Evolutionary conservation across 2,797 vertebrate genomes (phyloP).

Genomic region (Brachyrhaphis roseni): DNA sequence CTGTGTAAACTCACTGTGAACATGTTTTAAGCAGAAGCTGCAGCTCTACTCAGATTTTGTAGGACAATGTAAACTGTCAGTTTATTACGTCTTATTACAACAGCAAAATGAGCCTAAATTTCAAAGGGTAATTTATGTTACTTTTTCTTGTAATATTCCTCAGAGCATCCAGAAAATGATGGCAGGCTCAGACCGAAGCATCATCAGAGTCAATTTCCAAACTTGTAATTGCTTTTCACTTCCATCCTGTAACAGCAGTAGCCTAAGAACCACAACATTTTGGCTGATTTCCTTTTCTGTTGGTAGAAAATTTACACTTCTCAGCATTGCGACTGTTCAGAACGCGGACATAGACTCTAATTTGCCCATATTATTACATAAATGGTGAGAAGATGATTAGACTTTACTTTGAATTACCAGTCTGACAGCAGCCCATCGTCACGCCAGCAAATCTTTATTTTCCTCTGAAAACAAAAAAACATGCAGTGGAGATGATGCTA

Average conservation of each 20-base stretch:
- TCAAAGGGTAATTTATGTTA: neutral
- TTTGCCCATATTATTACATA: neutral
- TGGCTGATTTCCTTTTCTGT: constrained; percentile 24
- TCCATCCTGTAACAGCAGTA: constrained; percentile 13
- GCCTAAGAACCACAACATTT: constrained; percentile 19
- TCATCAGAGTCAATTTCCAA: constrained; percentile 29
- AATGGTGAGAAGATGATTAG: neutral
- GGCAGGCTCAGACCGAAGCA: constrained; percentile 17
- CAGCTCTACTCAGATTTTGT: neutral
- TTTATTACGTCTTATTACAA: neutral
- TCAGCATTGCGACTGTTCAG: neutral
- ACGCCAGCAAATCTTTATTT: neutral
- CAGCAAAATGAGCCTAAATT: neutral
- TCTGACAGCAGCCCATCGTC: neutral
- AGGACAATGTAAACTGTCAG: neutral
- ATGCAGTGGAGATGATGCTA: neutral
- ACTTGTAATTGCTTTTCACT: constrained; percentile 29
- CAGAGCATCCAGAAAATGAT: neutral
- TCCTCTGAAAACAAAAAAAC: neutral
- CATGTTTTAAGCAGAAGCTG: neutral
- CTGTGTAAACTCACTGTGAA: neutral
- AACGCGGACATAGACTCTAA: neutral
- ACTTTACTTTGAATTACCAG: neutral
- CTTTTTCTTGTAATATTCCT: neutral
- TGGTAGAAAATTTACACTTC: constrained; percentile 14